Evolutionary conservation across 2,113 vertebrate species (phyloP), one percentile per base, ranked within the genome.

Genomic region (Eolophus roseicapilla): DNA sequence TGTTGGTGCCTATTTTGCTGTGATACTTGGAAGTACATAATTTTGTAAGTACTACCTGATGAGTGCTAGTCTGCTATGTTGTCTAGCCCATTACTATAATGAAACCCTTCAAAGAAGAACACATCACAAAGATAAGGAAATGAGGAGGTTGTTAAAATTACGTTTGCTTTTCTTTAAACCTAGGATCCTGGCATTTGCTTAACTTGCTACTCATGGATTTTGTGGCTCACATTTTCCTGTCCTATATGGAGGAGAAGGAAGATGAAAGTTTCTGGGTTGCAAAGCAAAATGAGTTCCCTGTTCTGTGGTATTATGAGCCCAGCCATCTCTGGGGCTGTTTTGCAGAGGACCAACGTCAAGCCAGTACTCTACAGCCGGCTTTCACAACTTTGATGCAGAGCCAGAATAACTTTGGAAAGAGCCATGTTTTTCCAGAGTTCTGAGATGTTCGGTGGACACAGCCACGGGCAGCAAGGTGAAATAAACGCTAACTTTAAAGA

Each of bases 161-260:
- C 25, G 33, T 86, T 43, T 89, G 33, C 73, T 86, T 92, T 92
- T 92, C 39, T 95, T 96, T 90, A 71, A 95, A 92, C 35, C 44
- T 73, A 98, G 98, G 98, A 35, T 97, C 95, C 94, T 98, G 98
- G 98, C 97, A 98, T 91, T 95, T 98, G 86, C 85, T 98, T 78
- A 97, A 96, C 39, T 82, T 97, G 94, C 96, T 98, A 17, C 97
- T 98, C 67, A 39, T 96, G 83, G 97, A 98, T 82, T 98, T 97
- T 46, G 96, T 96, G 63, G 95, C 92, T 95, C 98, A 98, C 60
- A 7, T 96, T 59, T 91, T 98, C 84, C 96, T 97, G 89, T 97
- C 95, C 16, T 92, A 84, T 39, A 37, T 96, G 39, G 97, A 98
- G 29, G 96, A 98, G 47, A 96, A 97, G 5, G 83, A 79, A 64